Base-by-base conservation (phyloP, 92 coral and sea anemone genomes). In the Bergia puertoricense region DNA sequence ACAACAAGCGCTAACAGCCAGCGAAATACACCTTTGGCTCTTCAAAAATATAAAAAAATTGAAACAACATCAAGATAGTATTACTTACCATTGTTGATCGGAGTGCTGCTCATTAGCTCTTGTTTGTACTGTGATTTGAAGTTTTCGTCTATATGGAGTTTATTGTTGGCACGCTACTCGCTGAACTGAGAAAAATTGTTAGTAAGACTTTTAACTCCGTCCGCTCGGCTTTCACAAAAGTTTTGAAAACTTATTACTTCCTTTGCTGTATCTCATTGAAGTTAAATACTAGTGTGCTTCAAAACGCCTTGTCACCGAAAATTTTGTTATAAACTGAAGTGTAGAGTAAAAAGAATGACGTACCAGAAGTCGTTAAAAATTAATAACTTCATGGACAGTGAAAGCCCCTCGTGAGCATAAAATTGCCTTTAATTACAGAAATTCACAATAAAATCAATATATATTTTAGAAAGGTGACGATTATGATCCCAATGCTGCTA, bases 11-110 rank as follows among this genome's bases (percentile, higher is more conserved):
- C 30, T 30, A 30, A 30, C 30, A 30, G 30, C 30, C 30, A 30
- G 51, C 7, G 14, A 54, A 14, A 62, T 4, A 62, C 23, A 0
- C 6, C 69, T 62, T 62, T 15, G n/a, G 8, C 69, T 74, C 5
- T 74, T 39, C 78, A 74, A 74, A 11, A 38, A 10, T 1, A 1
- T 74, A 40, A 38, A 62, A 62, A 23, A 20, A 16, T 30, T 30
- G n/a, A 72, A 36, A 72, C 6, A 72, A 8, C 78, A 39, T 38
- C 18, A 40, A 36, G 8, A 74, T 4, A 30, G 8, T 42, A 1
- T 40, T 74, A 74, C 78, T 10, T 74, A 74, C 78, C 78, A 40
- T 74, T 42, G 78, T 13, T 8, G 9, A 74, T 74, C 78, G 78
- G 18, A 36, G 78, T 40, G 44, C 78, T 74, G 48, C 78, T 11